A percentile compares a stretch with the other conserved stretches of the same genome.
These are phyloP conservation scores for Pogoniulus pusillus DNA, from an alignment of 2,797 vertebrate genomes.

Conservation along the genomic window DNA sequence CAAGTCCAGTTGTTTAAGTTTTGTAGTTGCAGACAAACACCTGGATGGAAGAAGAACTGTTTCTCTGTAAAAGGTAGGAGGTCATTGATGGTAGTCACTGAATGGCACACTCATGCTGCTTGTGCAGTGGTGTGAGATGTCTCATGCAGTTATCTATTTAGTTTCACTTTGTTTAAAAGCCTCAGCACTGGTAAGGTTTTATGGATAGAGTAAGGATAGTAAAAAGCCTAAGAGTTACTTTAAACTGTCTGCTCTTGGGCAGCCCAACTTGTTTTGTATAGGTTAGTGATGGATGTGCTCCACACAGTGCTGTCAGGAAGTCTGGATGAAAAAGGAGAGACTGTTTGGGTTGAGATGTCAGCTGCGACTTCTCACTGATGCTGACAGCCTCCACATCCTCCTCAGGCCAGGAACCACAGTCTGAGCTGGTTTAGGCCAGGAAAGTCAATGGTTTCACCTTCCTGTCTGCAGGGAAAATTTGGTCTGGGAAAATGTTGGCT, in stretches of 20 bases:
- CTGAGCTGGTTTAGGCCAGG: neutral
- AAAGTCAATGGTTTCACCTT: neutral
- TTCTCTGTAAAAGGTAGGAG: neutral
- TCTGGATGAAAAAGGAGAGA: constrained; percentile 15
- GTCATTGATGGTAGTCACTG: neutral
- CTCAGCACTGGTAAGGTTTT: neutral
- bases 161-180: neutral
- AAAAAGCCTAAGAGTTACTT: neutral
- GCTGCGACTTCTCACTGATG: constrained; percentile 15
- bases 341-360: constrained; percentile 28
- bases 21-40: neutral
- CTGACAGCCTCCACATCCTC: neutral
- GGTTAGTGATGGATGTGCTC: constrained; percentile 5
- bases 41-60: neutral
- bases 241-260: neutral
- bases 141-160: neutral
- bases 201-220: neutral
- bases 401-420: neutral
- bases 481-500: constrained; percentile 25
- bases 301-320: constrained; percentile 13
- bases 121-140: neutral
- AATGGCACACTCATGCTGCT: neutral
- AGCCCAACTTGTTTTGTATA: neutral
- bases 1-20: too few species aligned
- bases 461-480: neutral